phyloP scores from a whole-genome alignment of 2,888 invertebrate genomes.

The Margaritifera margaritifera region DNA sequence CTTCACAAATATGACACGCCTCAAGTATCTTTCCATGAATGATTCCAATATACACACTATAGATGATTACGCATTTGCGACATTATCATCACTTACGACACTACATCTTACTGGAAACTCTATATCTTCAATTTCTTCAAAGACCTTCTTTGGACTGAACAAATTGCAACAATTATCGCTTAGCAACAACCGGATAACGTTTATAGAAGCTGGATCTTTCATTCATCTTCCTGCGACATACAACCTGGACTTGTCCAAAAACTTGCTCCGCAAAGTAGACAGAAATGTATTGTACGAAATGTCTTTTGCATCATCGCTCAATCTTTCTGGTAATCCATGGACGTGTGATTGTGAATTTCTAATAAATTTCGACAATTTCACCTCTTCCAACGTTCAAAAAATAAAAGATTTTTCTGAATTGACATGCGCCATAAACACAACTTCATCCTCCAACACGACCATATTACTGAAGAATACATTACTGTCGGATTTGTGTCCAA shows the following conservation, averaged over 20 bases:
- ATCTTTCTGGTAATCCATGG: constrained; percentile 33
- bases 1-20: too few species aligned
- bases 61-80: constrained; percentile 10
- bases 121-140: too few species aligned
- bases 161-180: constrained; percentile 33
- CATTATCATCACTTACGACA: constrained; percentile 5
- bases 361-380: not conserved
- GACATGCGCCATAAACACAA: not conserved
- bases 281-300: constrained; percentile 18
- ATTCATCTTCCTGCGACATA: constrained; percentile 27
- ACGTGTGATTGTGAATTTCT: constrained; percentile 35
- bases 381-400: not conserved
- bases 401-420: constrained; percentile 5
- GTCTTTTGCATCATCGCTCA: constrained; percentile 22
- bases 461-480: not conserved
- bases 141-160: too few species aligned
- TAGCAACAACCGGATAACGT: constrained; percentile 32
- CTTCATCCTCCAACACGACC: not conserved
- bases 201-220: constrained; percentile 29
- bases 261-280: constrained; percentile 29
- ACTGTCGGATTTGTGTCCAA: constrained; percentile 5
- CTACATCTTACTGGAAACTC: constrained; percentile 16
- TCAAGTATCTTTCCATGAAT: too few species aligned
- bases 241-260: constrained; percentile 31
- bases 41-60: constrained; percentile 4